A percentile compares a stretch with the other conserved stretches of the same genome.
phyloP scores from a whole-genome alignment of 2,797 vertebrate genomes.

The Aphelocoma californica region DNA sequence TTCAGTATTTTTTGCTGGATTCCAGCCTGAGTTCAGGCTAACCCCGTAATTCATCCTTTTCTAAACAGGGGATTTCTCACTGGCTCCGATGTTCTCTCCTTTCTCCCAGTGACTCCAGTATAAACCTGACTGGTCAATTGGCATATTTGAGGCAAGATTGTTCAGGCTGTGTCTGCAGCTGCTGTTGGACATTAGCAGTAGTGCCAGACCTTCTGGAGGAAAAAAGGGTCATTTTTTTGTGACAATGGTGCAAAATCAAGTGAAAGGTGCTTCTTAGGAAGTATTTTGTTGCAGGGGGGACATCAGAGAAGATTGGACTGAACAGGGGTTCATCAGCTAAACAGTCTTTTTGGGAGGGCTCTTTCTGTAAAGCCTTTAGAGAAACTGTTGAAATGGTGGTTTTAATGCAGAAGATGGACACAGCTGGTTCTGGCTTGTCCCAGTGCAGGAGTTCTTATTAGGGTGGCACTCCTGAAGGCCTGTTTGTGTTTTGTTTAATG shows the following conservation, averaged over 20 bases:
- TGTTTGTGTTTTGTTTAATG: background rate
- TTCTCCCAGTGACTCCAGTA: background rate
- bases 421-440: background rate
- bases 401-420: background rate
- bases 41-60: background rate
- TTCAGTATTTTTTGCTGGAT: background rate
- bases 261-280: background rate
- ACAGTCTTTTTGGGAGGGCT: background rate
- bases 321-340: background rate
- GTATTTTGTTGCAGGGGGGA: background rate
- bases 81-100: background rate
- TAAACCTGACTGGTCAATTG: background rate
- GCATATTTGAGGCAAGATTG: background rate
- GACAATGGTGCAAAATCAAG: background rate
- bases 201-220: background rate
- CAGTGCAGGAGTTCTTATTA: background rate
- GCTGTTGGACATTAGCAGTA: background rate
- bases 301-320: background rate
- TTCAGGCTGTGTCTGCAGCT: background rate
- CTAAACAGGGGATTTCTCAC: background rate
- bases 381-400: background rate
- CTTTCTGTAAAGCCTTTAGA: background rate
- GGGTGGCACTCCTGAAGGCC: background rate
- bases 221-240: background rate
- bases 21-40: background rate